These are phyloP conservation scores for Tetragonula clypearis DNA, from an alignment of 1,140 invertebrate species.

Conservation along the genomic window DNA sequence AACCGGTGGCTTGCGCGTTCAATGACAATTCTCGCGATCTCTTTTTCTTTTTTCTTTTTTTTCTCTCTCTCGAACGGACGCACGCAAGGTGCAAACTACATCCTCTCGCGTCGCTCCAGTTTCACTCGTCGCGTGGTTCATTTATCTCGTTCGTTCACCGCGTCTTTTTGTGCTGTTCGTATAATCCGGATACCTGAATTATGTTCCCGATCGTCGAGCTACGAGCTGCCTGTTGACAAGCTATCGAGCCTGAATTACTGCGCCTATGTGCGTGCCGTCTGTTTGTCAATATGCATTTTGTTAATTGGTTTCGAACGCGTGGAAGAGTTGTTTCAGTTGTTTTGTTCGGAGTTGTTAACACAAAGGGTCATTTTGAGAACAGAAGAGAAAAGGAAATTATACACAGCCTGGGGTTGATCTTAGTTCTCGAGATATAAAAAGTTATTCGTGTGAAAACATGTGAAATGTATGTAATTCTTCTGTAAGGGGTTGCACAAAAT, in stretches of 20 bases:
- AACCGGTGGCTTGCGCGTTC: conserved; percentile 8
- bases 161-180: background rate
- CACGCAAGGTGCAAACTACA: background rate
- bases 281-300: background rate
- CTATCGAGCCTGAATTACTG: background rate
- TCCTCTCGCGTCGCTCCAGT: background rate
- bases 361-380: too few relatives aligned
- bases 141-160: background rate
- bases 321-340: too few relatives aligned
- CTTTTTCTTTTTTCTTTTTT: background rate
- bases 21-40: background rate
- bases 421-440: too few relatives aligned
- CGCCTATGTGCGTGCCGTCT: background rate
- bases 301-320: background rate
- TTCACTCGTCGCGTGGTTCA: background rate
- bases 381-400: too few relatives aligned
- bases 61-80: background rate
- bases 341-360: too few relatives aligned
- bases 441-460: too few relatives aligned
- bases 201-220: background rate
- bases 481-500: too few relatives aligned
- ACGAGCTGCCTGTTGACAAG: background rate
- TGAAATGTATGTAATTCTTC: too few relatives aligned
- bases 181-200: background rate
- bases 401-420: too few relatives aligned